Conservation (phyloP, 1,140 invertebrate species). For the Zeugodacus cucurbitae region DNA sequence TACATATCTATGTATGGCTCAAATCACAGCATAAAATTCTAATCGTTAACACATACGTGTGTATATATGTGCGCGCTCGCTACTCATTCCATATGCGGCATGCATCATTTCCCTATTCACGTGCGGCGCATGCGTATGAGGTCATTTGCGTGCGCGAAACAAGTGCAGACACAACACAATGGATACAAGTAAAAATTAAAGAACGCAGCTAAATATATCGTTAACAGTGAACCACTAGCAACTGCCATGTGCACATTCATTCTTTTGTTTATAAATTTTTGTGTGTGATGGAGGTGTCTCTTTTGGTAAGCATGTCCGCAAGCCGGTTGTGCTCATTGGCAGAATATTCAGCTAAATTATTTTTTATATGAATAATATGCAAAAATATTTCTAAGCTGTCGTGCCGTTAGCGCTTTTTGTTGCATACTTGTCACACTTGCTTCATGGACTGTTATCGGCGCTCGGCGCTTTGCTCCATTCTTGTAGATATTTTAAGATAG, state of each 20-base stretch:
- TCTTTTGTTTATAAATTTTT: not conserved
- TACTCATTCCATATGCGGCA: not conserved
- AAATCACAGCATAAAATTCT: conserved; percentile 10
- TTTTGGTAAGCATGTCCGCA: not conserved
- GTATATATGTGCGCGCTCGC: not conserved
- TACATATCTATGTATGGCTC: not conserved
- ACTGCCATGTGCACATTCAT: not conserved
- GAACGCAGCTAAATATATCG: not conserved
- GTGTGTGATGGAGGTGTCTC: too few relatives aligned
- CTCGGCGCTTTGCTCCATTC: not conserved
- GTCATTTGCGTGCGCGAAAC: conserved; percentile 47
- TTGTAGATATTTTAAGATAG: not conserved
- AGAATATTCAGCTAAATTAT: conserved; percentile 31
- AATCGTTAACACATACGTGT: not conserved
- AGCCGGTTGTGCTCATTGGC: conserved; percentile 25
- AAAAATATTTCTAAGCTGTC: not conserved
- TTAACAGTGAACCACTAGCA: not conserved
- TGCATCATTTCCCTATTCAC: conserved; percentile 38
- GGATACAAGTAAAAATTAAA: not conserved
- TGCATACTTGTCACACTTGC: not conserved
- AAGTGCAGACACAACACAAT: conserved; percentile 40
- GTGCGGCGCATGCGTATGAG: conserved; percentile 46
- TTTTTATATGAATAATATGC: conserved; percentile 3
- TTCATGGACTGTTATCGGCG: not conserved
- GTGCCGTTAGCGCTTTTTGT: not conserved